Evolutionary conservation across 2,888 invertebrate genomes (phyloP).

Genomic region (Allophyes oxyacanthae): DNA sequence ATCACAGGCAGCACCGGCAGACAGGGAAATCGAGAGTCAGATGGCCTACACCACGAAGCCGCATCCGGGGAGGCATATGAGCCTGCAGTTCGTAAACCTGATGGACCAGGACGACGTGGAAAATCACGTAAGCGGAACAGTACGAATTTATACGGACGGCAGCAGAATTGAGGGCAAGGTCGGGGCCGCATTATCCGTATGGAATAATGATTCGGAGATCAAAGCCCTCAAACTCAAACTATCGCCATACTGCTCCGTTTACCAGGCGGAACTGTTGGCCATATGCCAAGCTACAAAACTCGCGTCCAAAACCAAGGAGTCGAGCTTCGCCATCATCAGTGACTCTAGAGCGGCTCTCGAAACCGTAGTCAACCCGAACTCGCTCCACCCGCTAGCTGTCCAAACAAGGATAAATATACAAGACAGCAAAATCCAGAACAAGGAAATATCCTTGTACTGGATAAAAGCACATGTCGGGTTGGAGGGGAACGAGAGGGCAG

Average conservation of each 20-base stretch:
- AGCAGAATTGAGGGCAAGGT: not conserved
- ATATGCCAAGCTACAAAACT: not conserved
- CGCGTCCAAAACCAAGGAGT: not conserved
- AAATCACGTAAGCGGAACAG: not conserved
- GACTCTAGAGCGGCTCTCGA: not conserved
- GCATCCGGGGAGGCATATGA: not conserved
- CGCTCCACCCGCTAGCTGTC: not conserved
- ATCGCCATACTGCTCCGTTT: not conserved
- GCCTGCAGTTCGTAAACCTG: too few species aligned
- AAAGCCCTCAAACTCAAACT: not conserved
- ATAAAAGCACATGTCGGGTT: too few species aligned
- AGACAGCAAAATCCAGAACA: too few species aligned
- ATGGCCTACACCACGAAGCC: not conserved
- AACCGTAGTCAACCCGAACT: not conserved
- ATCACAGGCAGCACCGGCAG: not conserved
- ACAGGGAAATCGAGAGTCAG: not conserved
- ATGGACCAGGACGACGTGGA: too few species aligned
- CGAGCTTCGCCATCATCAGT: not conserved
- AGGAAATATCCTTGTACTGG: too few species aligned
- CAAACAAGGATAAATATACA: too few species aligned
- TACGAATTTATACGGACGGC: not conserved
- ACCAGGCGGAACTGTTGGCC: not conserved
- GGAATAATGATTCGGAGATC: not conserved
- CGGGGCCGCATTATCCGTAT: not conserved
- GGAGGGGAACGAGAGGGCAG: too few species aligned